Evolutionary conservation across 2,797 vertebrate genomes (phyloP), one percentile per base, ranked within the genome.

Genomic region (Channa striata): DNA sequence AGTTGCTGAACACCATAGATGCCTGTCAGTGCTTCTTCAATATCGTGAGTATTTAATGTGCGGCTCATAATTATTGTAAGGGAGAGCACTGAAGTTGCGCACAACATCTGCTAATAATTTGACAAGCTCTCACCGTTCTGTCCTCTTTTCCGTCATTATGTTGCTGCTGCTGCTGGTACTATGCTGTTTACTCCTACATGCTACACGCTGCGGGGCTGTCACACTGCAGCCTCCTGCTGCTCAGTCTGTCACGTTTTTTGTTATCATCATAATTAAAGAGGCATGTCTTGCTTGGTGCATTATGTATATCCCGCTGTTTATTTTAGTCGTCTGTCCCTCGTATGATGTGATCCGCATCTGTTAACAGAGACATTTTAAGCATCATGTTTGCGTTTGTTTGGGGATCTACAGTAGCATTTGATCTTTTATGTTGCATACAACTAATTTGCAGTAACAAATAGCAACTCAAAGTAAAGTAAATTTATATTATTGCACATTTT

Each of bases 1-100:
- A 99, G 89, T 82, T 99, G 85, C 93, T 99, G 71, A 98, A 97
- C 90, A 95, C 96, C 70, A 97, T 98, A 1, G 97, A 98, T 8
- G 96, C 96, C 85, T 96, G 87, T 87, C 97, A 96, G 87, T 97
- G 97, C 81, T 96, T 92, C 93, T 96, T 99, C 13, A 91, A 98
- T 86, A 97, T 98, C 0, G 97, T 99, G 89, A 97, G 97, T 94
- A 83, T 56, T 33, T 9, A 30, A 25, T 23, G 1, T 39, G 16
- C 23, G 40, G n/a, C 4, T 56, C 1, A 5, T 21, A 4, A 11
- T 13, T 47, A 21, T 50, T 46, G 61, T 11, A 39, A 2, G 2
- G 11, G 2, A 57, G 59, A 57, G 19, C 8, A 0, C 16, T 49
- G 13, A 36, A 48, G n/a, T 37, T 3, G 1, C 0, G 11, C 9